These are phyloP conservation scores for Cantharis lateralis DNA, from an alignment of 2,888 invertebrate species.

Conservation along the genomic window DNA sequence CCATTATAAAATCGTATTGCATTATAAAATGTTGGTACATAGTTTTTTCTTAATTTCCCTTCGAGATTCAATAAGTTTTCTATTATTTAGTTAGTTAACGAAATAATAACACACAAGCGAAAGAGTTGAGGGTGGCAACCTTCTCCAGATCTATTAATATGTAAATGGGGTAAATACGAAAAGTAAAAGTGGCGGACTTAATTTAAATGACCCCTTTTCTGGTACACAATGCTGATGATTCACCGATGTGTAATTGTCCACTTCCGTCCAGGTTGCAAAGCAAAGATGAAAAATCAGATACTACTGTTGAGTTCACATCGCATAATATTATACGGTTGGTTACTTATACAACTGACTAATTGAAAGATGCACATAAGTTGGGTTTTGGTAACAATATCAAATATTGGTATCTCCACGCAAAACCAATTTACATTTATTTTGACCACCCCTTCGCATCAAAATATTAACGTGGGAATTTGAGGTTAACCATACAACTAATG, in stretches of 20 bases:
- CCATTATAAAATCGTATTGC: not conserved
- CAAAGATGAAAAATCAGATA: constrained; percentile 37
- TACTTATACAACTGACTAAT: constrained; percentile 35
- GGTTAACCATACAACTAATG: constrained; percentile 27
- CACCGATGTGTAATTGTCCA: constrained; percentile 47
- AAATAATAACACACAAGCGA: constrained; percentile 8
- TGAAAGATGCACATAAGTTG: constrained; percentile 25
- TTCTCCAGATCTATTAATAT: constrained; percentile 29
- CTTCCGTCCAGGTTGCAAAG: constrained; percentile 48
- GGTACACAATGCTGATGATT: constrained; percentile 42
- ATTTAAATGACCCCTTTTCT: constrained; percentile 33
- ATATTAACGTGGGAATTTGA: constrained; percentile 28
- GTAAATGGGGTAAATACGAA: constrained; percentile 27
- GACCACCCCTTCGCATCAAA: constrained; percentile 25
- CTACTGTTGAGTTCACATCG: constrained; percentile 31
- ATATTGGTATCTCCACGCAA: constrained; percentile 22
- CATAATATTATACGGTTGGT: constrained; percentile 40
- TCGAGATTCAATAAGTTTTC: constrained; percentile 7
- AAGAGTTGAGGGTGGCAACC: constrained; percentile 8
- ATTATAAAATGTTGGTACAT: not conserved
- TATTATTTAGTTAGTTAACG: constrained; percentile 11
- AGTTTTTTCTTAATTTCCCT: not conserved
- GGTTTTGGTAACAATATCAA: constrained; percentile 16
- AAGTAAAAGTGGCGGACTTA: constrained; percentile 28
- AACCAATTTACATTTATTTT: constrained; percentile 20